Percentiles rank a stretch among this genome's conserved stretches.
These are phyloP conservation scores for Myathropa florea DNA, from an alignment of 2,888 invertebrate genomes.

Conservation along the genomic window DNA sequence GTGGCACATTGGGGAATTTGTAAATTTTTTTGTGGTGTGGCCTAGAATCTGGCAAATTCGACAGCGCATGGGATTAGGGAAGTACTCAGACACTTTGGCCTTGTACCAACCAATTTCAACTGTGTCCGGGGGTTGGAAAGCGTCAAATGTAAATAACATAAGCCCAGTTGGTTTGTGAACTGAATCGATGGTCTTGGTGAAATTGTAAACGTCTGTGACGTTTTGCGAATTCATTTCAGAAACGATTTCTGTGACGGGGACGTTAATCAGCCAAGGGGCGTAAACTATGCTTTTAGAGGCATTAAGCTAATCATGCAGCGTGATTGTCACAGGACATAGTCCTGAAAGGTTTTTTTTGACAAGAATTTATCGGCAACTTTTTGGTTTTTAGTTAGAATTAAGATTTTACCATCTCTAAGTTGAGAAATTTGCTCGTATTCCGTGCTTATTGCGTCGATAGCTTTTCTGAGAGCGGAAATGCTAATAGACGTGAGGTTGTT, in stretches of 20 bases:
- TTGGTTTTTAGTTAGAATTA: background rate
- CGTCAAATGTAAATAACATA: background rate
- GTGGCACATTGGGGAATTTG: background rate
- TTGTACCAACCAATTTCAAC: background rate
- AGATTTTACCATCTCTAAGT: background rate
- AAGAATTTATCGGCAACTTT: background rate
- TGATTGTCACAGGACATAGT: background rate
- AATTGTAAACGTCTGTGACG: background rate
- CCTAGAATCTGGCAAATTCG: too few species aligned
- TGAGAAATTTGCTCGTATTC: background rate
- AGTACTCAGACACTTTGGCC: background rate
- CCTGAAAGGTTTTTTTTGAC: background rate
- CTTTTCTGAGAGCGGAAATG: background rate
- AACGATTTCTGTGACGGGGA: background rate
- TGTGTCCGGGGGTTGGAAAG: background rate
- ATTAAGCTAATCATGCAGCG: background rate
- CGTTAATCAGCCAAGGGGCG: background rate
- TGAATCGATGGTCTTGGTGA: background rate
- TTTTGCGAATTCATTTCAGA: background rate
- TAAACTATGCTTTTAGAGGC: background rate
- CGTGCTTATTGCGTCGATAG: background rate
- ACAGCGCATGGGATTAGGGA: background rate
- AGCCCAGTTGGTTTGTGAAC: too few species aligned
- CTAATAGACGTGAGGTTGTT: background rate
- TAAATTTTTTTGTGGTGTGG: slow-evolving; percentile 24